These are phyloP conservation scores for Cryptosula pallasiana DNA, from an alignment of 2,888 invertebrate species.

Conservation along the genomic window DNA sequence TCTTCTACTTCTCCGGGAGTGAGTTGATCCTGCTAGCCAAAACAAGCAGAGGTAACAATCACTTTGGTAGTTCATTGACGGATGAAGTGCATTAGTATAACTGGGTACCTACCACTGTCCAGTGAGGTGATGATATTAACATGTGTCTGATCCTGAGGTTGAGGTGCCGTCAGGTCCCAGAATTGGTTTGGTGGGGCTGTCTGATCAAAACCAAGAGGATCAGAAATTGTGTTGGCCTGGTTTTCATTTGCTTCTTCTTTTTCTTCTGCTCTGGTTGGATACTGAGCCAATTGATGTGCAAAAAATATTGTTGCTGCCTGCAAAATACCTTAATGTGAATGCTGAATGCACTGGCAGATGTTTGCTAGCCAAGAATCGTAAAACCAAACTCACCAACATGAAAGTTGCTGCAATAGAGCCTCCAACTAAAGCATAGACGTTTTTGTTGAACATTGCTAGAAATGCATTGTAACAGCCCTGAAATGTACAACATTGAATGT, in stretches of 20 bases:
- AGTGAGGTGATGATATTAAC: too few species aligned
- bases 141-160: too few species aligned
- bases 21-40: neutral
- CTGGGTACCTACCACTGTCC: too few species aligned
- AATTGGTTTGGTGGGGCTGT: too few species aligned
- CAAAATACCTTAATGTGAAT: neutral
- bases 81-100: too few species aligned
- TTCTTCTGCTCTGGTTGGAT: slow-evolving; percentile 6
- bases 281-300: neutral
- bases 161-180: too few species aligned
- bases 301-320: slow-evolving; percentile 5
- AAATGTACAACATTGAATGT: too few species aligned
- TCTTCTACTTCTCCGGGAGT: neutral
- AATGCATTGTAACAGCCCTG: slow-evolving; percentile 18
- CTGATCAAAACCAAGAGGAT: too few species aligned
- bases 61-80: too few species aligned
- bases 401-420: neutral
- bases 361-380: too few species aligned
- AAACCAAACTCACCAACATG: slow-evolving; percentile 9
- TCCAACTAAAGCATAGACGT: neutral
- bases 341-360: neutral
- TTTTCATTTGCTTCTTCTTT: neutral
- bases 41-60: neutral
- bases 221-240: neutral
- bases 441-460: neutral